A percentile compares a stretch with the other conserved stretches of the same genome.
Conservation (phyloP, 2,888 invertebrate genomes). For the Apodemia duryi region DNA sequence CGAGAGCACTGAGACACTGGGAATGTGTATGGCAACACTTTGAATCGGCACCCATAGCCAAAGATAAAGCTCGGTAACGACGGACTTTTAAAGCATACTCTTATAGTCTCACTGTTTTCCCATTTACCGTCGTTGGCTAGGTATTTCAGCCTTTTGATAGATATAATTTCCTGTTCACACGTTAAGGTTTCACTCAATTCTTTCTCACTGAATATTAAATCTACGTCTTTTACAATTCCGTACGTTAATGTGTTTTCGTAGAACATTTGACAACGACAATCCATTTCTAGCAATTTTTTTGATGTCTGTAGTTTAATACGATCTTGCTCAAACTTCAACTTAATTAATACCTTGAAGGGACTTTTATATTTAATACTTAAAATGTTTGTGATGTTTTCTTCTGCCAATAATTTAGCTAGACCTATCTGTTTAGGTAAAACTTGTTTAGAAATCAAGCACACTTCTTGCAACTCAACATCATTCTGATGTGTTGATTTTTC, state of each 20-base stretch:
- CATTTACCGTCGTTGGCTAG: not conserved
- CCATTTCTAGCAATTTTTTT: not conserved
- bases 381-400: too few relatives aligned
- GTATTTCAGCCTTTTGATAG: not conserved
- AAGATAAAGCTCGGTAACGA: not conserved
- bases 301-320: not conserved
- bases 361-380: too few relatives aligned
- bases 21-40: not conserved
- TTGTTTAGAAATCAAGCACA: too few relatives aligned
- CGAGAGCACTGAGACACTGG: conserved; percentile 16
- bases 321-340: not conserved
- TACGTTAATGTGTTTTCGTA: not conserved
- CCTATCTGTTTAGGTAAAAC: too few relatives aligned
- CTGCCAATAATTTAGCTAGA: too few relatives aligned
- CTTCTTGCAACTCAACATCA: too few relatives aligned
- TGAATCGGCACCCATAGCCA: not conserved
- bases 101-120: not conserved
- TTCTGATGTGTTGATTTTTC: too few relatives aligned
- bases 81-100: conserved; percentile 3
- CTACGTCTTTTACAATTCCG: not conserved
- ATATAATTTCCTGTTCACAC: not conserved
- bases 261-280: not conserved
- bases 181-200: not conserved
- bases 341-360: not conserved
- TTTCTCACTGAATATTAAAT: not conserved